Base-by-base conservation (phyloP, 2,113 vertebrate genomes). In the Phasianus colchicus region DNA sequence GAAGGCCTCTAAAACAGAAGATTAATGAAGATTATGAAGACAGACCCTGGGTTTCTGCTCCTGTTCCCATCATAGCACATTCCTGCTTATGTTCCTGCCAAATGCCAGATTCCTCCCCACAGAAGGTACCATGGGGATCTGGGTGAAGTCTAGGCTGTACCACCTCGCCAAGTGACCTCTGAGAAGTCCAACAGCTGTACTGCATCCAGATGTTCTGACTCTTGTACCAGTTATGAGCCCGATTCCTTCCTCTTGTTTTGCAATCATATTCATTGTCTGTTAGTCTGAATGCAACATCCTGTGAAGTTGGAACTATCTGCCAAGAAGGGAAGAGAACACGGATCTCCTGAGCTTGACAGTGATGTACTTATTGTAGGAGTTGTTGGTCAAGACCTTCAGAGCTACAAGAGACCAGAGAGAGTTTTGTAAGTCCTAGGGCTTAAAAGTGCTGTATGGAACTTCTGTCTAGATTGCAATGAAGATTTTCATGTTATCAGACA, bases 51-150 rank as follows among this genome's bases (percentile, higher is more conserved):
- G 8, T 70, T 9, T 69, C 60, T 79, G 13, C 34, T 91, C 30
- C 40, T 29, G 55, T 14, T 9, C 43, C 18, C 73, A 71, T 65
- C 19, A 2, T 42, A 20, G 61, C 36, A 29, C 0, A 0, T 34
- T 52, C 3, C 1, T 5, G 1, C 1, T 0, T 50, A 32, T 1
- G 0, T 38, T 50, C 57, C 57, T 75, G 57, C 58, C 0, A 0
- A 61, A 21, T 0, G 0, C 57, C 2, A 2, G 24, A 2, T 4
- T 60, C 38, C 38, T 82, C 2, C 42, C 13, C 13, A 57, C 10
- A 32, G 17, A 57, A 10, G 15, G 52, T 29, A 57, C 54, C 54
- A 32, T 57, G 54, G 54, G 42, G 17, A 74, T 89, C 67, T 16
- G 30, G 40, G 24, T 48, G 17, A 66, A 50, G 45, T 38, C 9